A percentile compares a stretch with the other conserved stretches of the same genome.
phyloP scores from a whole-genome alignment of 53 echinoderm and acorn worm species.

The Actinopyga echinites region DNA sequence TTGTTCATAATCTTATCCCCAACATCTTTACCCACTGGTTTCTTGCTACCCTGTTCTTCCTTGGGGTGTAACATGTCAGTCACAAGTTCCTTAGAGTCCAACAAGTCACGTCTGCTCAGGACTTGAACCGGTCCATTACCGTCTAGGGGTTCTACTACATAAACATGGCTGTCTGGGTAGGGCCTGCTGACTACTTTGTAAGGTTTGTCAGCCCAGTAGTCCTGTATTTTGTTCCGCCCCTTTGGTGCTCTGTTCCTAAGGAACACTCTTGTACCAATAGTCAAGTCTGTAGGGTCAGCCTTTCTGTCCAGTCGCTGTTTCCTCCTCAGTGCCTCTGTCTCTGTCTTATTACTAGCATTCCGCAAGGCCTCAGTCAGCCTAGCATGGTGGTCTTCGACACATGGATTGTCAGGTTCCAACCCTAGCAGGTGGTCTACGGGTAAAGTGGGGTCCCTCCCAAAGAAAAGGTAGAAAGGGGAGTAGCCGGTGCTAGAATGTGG shows the following conservation, averaged over 20 bases:
- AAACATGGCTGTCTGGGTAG: no score
- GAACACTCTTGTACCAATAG: constrained; percentile 54
- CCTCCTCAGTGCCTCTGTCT: constrained; percentile 27
- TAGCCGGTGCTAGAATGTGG: constrained; percentile 55
- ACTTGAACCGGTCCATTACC: constrained; percentile 47
- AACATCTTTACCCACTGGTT: no score
- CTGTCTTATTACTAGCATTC: constrained; percentile 34
- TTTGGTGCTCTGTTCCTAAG: no score
- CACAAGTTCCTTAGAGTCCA: constrained; percentile 56
- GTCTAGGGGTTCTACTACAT: background rate
- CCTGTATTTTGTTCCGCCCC: constrained; percentile 54
- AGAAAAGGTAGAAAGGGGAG: constrained; percentile 60
- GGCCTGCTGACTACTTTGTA: no score
- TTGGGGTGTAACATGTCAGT: background rate
- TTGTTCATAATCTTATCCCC: background rate
- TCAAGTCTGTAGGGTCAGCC: constrained; percentile 15
- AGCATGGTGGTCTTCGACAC: constrained; percentile 45
- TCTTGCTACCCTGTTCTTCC: background rate
- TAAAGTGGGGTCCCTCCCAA: constrained; percentile 51
- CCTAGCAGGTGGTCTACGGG: constrained; percentile 51
- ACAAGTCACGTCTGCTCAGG: constrained; percentile 52
- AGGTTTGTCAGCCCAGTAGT: no score
- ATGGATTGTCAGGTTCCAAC: background rate
- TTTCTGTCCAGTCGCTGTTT: background rate
- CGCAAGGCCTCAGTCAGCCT: constrained; percentile 35